phyloP scores from a whole-genome alignment of 2,797 vertebrate species.

The Microctenopoma steveboyesi region DNA sequence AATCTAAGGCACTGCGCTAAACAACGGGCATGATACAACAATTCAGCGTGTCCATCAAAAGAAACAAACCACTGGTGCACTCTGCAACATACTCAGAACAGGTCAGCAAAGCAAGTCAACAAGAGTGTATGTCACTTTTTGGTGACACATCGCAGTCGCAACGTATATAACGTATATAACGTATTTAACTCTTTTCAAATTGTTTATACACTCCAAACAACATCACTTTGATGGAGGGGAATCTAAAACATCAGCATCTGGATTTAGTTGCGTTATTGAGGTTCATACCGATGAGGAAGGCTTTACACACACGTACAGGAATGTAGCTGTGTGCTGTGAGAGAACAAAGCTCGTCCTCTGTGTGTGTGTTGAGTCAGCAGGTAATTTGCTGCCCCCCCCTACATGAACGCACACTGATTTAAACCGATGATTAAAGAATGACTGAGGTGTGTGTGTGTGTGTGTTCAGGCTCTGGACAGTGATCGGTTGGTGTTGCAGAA shows the following conservation, averaged over 20 bases:
- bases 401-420: not conserved
- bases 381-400: conserved; percentile 26
- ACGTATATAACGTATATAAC: no score
- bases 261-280: conserved; percentile 17
- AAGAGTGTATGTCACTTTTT: no score
- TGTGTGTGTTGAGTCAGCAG: conserved; percentile 67
- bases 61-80: no score
- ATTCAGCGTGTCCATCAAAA: no score
- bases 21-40: no score
- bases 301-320: conserved; percentile 33
- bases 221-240: no score
- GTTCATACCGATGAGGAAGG: conserved; percentile 5
- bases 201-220: no score
- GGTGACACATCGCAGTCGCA: no score
- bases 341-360: conserved; percentile 58
- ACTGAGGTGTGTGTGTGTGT: conserved; percentile 2
- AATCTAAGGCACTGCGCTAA: no score
- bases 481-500: conserved; percentile 85
- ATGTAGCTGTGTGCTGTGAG: conserved; percentile 36
- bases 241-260: not conserved
- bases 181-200: no score
- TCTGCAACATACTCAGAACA: no score
- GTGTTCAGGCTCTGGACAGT: conserved; percentile 82
- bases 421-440: not conserved
- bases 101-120: no score